phyloP scores from a whole-genome alignment of 2,888 invertebrate species.

The Gastracanthus pulcherrimus region DNA sequence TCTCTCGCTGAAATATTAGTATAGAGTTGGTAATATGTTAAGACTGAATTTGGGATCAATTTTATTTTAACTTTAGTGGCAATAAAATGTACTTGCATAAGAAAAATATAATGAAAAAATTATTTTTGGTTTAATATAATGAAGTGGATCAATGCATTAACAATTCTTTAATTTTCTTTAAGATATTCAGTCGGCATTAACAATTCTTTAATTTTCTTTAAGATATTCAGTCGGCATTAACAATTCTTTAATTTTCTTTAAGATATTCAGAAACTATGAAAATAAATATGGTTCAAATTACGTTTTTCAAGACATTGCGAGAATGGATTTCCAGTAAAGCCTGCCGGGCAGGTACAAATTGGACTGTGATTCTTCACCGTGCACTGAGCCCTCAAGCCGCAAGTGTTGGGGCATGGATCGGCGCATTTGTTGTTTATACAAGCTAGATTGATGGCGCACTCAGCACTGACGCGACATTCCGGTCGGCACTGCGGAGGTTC shows the following conservation, averaged over 20 bases:
- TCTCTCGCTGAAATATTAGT: conserved; percentile 65
- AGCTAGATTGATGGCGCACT: conserved; percentile 89
- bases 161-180: too few relatives aligned
- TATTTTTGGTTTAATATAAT: too few relatives aligned
- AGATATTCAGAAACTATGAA: too few relatives aligned
- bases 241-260: too few relatives aligned
- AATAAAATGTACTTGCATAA: neutral
- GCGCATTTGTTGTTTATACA: conserved; percentile 92
- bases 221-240: too few relatives aligned
- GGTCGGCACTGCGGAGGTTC: conserved; percentile 90
- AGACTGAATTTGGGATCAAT: too few relatives aligned
- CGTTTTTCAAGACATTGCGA: conserved; percentile 85
- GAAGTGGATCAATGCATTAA: too few relatives aligned
- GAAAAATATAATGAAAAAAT: neutral
- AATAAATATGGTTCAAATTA: too few relatives aligned
- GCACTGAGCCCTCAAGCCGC: conserved; percentile 91
- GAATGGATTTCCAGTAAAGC: conserved; percentile 93
- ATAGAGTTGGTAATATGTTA: too few relatives aligned
- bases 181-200: too few relatives aligned
- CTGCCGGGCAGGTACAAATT: conserved; percentile 90
- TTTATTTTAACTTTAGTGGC: neutral
- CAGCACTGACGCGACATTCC: conserved; percentile 92
- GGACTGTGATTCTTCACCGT: conserved; percentile 91
- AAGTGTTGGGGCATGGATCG: conserved; percentile 92
- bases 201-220: too few relatives aligned